Evolutionary conservation across 2,113 vertebrate genomes (phyloP), one percentile per base, ranked within the genome.

Genomic region (Leptodactylus fuscus): DNA sequence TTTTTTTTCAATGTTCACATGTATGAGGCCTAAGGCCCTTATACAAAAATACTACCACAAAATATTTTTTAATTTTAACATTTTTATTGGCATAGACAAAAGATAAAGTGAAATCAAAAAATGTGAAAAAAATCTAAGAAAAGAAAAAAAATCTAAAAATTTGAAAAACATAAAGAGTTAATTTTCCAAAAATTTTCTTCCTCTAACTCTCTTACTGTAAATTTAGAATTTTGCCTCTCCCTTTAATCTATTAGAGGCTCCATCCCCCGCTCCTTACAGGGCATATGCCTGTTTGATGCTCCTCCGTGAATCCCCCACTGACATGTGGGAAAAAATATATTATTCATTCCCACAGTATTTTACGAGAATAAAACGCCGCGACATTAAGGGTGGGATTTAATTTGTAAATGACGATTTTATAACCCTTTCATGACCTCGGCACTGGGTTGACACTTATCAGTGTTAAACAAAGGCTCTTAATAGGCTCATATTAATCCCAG

Each of bases 291-390:
- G 3, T 27, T 65, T 48, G n/a, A 24, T 29, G 24, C 71, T 18
- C 71, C 12, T 15, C 24, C 15, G 36, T 55, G 9, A 60, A 62
- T 58, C 77, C 53, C n/a, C 34, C 24, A 3, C 4, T 41, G 53
- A 44, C 36, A 41, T 44, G 36, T 80, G 77, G 53, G 55, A 80
- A 80, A 24, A 24, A 27, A 38, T 3, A 24, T 34, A 41, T 24
- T 38, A 55, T 24, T 15, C 20, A 60, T 79, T 79, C 76, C 76
- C 76, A 79, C 76, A 58, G 76, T 58, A 78, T 78, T 78, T 58
- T 38, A 20, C 76, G 18, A n/a, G 51, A 15, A 79, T 41, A 24
- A 79, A 58, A 38, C 6, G 16, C 51, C 3, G 22, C 32, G 0
- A 15, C 18, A 38, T 55, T 44, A 76, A 46, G 48, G 53, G 76